Base-by-base conservation (phyloP, 2,888 invertebrate genomes). In the Nymphalis urticae region DNA sequence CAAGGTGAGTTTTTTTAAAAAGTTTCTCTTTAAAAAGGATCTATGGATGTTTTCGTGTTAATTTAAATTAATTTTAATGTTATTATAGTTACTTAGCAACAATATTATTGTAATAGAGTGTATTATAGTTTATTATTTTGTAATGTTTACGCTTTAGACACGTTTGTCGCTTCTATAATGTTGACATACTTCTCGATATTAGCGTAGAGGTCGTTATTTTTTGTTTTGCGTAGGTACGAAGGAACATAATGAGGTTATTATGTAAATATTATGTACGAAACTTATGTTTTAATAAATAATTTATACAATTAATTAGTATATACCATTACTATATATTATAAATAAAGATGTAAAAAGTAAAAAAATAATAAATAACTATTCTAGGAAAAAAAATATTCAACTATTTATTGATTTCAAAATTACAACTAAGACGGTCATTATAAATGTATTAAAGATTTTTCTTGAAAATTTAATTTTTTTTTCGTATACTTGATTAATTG, bases 1-100 rank as follows among this genome's bases (percentile, higher is more conserved):
- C 90, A 82, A 92, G 91, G 91, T 92, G 79, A 80, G 88, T 87
- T 76, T 76, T 77, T n/a, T 53, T 27, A 42, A n/a, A n/a, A 48
- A 54, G 53, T 62, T 66, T 61, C 54, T 53, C 48, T 62, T 50
- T 24, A 62, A 24, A 56, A 65, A 53, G 42, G 21, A 36, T 56
- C 32, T 59, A 32, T 56, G 58, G 21, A 51, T 9, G 48, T 16
- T 48, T 48, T 48, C n/a, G 17, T 48, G 7, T 48, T 16, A 6
- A 24, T 19, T n/a, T 21, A 51, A 51, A 51, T 3, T 21, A 16
- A 21, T 21, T 24, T 64, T 56, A n/a, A 48, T 48, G 7, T 48
- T 9, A 36, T 32, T 56, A 56, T 56, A 5, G 10, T 42, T 58
- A 32, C 3, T 58, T 19, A 58, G 58, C 19, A 58, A 42, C 58